Evolutionary conservation across 2,888 invertebrate species (phyloP), one percentile per base, ranked within the genome.

Genomic region (Ceriagrion tenellum): DNA sequence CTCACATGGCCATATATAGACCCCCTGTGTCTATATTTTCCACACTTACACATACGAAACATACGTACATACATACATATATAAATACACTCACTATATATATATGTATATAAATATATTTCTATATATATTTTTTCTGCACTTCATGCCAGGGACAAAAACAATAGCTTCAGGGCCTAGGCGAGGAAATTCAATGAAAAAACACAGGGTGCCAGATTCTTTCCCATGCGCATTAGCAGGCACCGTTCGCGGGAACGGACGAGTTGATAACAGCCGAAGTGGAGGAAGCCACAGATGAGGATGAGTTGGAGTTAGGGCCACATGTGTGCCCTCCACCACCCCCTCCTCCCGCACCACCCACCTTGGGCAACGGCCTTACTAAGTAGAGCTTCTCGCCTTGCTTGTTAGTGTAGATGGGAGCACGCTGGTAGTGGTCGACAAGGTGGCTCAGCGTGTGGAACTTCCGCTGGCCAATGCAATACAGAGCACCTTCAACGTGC

Each of bases 361-460:
- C 93, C 97, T 98, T 98, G 95, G 99, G 99, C 97, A 99, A 98
- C 96, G 99, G 98, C 96, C 99, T 98, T 96, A 99, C 99, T 96
- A 99, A 98, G 97, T 99, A 99, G 95, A 99, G 98, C 97, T 99
- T 99, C 97, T 99, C 99, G 96, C 99, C 99, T 97, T 99, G 99
- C 97, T 99, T 99, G 97, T 99, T 99, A 96, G 99, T 99, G 97
- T 99, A 99, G 97, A 99, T 99, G 96, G 99, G 99, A 96, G 99
- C 99, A 97, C 99, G 98, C 97, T 99, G 99, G 98, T 99, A 99
- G 97, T 99, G 99, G 97, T 99, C 98, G 96, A 99, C 99, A 96
- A 99, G 98, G 97, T 99, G 99, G 97, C 99, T 99, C 96, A 99
- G 97, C 95, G 99, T 98, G 96, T 98, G 98, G 97, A 99, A 99